A percentile compares a stretch with the other conserved stretches of the same genome.
Conservation (phyloP, 2,888 invertebrate species). For the Patella pellucida region DNA sequence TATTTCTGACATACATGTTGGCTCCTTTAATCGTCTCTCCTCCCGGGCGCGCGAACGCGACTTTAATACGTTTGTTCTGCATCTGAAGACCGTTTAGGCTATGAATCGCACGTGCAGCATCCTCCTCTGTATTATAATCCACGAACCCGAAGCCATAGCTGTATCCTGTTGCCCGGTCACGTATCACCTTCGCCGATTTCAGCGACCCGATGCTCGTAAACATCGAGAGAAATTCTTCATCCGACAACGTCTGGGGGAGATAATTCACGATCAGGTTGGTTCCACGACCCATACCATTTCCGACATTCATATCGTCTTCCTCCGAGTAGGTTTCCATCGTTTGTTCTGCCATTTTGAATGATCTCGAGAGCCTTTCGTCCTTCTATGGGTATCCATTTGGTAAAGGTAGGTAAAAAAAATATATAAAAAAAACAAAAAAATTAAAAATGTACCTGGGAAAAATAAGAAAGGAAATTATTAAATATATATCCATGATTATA, state of each 20-base stretch:
- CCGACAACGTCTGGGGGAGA: conserved; percentile 92
- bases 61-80: conserved; percentile 93
- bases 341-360: too few relatives aligned
- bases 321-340: background rate
- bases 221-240: conserved; percentile 89
- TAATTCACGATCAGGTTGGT: conserved; percentile 93
- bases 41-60: conserved; percentile 91
- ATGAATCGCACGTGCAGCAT: conserved; percentile 88
- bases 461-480: conserved; percentile 1
- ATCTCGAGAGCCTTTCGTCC: too few relatives aligned
- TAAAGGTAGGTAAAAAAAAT: conserved; percentile 3
- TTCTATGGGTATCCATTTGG: background rate
- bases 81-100: conserved; percentile 89
- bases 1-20: conserved; percentile 92
- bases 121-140: conserved; percentile 87
- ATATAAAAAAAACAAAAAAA: conserved; percentile 6
- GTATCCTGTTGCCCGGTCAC: conserved; percentile 82
- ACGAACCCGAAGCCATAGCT: conserved; percentile 97
- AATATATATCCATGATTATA: background rate
- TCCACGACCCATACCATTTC: conserved; percentile 26
- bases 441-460: conserved; percentile 3
- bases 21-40: conserved; percentile 94
- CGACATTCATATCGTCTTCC: background rate
- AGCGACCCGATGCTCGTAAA: conserved; percentile 90
- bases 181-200: conserved; percentile 85